Evolutionary conservation across 2,797 vertebrate genomes (phyloP).

Genomic region (Xerus rutilus): DNA sequence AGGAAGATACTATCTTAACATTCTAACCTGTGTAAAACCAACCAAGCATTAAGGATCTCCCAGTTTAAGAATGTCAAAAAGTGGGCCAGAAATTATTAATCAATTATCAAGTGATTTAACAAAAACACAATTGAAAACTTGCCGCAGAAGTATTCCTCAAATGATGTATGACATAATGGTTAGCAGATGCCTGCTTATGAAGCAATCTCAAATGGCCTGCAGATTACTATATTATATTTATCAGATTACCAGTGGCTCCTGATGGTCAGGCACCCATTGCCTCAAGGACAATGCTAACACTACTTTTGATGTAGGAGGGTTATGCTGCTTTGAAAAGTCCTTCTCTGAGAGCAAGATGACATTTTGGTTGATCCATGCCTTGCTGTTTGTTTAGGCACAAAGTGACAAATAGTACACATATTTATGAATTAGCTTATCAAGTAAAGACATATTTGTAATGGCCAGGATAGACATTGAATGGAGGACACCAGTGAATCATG

Average conservation of each 20-base stretch:
- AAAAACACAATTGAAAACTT: background rate
- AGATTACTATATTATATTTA: background rate
- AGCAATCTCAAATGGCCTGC: background rate
- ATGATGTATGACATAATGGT: background rate
- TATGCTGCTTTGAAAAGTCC: background rate
- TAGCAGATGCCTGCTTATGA: background rate
- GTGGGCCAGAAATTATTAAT: background rate
- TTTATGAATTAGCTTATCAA: background rate
- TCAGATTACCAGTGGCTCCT: background rate
- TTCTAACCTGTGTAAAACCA: background rate
- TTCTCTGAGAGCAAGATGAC: background rate
- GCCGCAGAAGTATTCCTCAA: background rate
- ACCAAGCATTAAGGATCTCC: background rate
- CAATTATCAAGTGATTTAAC: conserved; percentile 19
- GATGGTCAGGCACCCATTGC: background rate
- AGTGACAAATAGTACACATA: background rate
- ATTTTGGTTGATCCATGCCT: background rate
- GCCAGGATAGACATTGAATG: background rate
- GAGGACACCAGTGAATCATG: background rate
- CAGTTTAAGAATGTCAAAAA: conserved; percentile 24
- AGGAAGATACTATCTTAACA: background rate
- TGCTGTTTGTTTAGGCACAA: background rate
- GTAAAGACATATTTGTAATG: background rate
- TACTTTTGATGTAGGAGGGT: background rate
- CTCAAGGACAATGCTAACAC: background rate